Base-by-base conservation (phyloP, 2,113 vertebrate genomes). In the Salvelinus fontinalis region DNA sequence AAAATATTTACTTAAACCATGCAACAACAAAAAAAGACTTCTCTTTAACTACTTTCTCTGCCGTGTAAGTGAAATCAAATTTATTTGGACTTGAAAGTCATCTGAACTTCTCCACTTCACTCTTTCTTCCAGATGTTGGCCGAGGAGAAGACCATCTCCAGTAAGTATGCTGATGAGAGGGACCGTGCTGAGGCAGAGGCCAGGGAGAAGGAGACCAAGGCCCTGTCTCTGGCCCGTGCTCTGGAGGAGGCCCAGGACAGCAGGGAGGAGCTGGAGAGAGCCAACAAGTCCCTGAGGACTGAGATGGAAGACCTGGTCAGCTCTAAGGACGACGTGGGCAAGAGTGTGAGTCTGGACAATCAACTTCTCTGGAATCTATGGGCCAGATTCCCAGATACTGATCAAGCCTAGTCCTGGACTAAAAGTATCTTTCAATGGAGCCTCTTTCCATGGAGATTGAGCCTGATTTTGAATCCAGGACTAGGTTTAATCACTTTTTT, bases 221-320 rank as follows among this genome's bases (percentile, higher is more conserved):
- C 95, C 20, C 81, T 99, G 76, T 95, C 96, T 3, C 71, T 99
- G 89, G 91, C 93, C 11, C 90, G 96, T 76, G 93, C 95, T 3
- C 94, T 99, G 14, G 96, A 99, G 70, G 96, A 98, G 81, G 94
- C 90, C 60, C 89, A 95, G 84, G 90, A 91, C 24, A 88, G 93
- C 73, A 95, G 95, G 75, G 96, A 96, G 83, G 97, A 99, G 76
- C 89, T 95, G 2, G 96, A 97, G 91, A 95, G 95, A 85, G 89
- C 31, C 0, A 94, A 95, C 82, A 98, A 97, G 85, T 76, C 90
- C 64, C 87, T 98, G 75, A 94, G 94, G 72, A 92, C 89, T 0
- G 97, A 99, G 90, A 97, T 98, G 96, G 97, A 99, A 83, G 95
- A 96, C 39, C 94, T 99, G 29, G 93, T 99, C 86, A 97, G 96